These are phyloP conservation scores for Thinocorus orbignyianus DNA, from an alignment of 2,113 vertebrate genomes.

Conservation along the genomic window DNA sequence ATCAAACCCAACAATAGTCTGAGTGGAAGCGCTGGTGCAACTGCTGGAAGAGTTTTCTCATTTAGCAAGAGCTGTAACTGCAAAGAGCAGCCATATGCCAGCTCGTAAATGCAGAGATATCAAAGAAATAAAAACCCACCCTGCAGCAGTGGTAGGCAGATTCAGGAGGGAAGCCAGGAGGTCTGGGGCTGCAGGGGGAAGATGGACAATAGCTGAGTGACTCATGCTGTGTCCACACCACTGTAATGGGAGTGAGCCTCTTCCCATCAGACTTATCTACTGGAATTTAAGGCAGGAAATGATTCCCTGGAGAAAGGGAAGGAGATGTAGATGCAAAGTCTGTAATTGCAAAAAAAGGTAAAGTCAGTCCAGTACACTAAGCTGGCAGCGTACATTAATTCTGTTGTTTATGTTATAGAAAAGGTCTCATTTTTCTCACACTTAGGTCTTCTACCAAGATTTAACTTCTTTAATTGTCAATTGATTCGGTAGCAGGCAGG, in stretches of 20 bases:
- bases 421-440: background rate
- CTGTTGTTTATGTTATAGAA: background rate
- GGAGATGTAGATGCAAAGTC: background rate
- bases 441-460: rapidly evolving
- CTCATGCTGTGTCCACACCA: background rate
- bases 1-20: background rate
- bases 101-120: background rate
- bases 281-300: background rate
- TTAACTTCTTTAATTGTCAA: background rate
- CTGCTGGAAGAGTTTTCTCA: background rate
- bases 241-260: rapidly evolving
- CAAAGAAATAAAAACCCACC: background rate
- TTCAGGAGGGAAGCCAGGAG: background rate
- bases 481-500: background rate
- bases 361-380: background rate
- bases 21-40: background rate
- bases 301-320: background rate
- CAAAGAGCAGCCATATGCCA: background rate
- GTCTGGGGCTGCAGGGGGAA: background rate
- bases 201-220: too few relatives aligned
- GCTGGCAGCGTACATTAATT: background rate
- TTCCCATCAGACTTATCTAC: background rate
- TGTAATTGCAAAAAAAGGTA: background rate
- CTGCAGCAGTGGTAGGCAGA: background rate
- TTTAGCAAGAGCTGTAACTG: background rate